A percentile compares a stretch with the other conserved stretches of the same genome.
phyloP scores from a whole-genome alignment of 1,140 invertebrate species.

The Phocides pigmalion region DNA sequence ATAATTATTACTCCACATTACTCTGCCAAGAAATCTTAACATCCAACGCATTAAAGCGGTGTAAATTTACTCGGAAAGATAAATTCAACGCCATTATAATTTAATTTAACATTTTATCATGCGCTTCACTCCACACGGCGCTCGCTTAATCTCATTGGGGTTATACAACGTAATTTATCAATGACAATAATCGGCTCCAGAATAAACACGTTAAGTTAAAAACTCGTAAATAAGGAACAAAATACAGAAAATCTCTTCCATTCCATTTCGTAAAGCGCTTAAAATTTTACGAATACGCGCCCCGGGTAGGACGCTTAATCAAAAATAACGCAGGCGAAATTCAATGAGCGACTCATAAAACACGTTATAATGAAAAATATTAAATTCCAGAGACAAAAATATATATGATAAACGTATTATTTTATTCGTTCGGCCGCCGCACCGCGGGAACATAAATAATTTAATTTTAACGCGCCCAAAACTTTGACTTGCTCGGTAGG shows the following conservation, averaged over 20 bases:
- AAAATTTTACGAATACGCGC: conserved; percentile 49
- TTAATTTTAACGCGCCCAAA: conserved; percentile 48
- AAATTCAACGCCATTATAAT: conserved; percentile 21
- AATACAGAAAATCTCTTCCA: conserved; percentile 26
- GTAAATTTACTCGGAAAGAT: conserved; percentile 17
- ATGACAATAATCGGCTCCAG: conserved; percentile 19
- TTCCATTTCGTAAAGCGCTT: conserved; percentile 39
- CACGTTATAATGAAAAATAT: conserved; percentile 67
- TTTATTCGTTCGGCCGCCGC: conserved; percentile 42
- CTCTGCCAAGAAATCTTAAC: no score
- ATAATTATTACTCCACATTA: no score
- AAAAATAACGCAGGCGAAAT: conserved; percentile 64
- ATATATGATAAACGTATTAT: conserved; percentile 45
- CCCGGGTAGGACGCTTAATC: conserved; percentile 50
- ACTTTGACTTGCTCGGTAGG: conserved; percentile 16
- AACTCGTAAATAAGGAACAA: conserved; percentile 18
- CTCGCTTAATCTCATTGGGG: conserved; percentile 27
- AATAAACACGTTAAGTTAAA: conserved; percentile 22
- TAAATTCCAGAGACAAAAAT: conserved; percentile 65
- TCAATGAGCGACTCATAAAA: conserved; percentile 66
- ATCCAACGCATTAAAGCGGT: conserved; percentile 3
- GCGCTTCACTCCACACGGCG: conserved; percentile 23
- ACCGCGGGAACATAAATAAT: conserved; percentile 50
- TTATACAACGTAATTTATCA: conserved; percentile 28
- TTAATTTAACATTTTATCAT: conserved; percentile 30